Percentiles rank a stretch among this genome's conserved stretches.
phyloP scores from a whole-genome alignment of 2,888 invertebrate genomes.

The Calliphora vomitoria region DNA sequence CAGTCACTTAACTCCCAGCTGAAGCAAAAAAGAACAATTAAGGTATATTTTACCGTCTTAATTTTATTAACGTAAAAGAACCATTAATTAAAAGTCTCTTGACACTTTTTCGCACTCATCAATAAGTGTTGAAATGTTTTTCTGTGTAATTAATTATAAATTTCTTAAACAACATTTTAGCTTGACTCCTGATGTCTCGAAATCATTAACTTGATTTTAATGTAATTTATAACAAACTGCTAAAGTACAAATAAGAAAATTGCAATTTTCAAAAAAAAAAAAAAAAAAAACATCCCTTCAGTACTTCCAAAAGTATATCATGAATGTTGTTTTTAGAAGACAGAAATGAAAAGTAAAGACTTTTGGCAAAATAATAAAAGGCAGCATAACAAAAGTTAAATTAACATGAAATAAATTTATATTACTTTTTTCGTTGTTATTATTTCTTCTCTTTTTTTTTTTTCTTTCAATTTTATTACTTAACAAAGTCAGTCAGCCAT shows the following conservation, averaged over 20 bases:
- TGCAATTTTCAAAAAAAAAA: constrained; percentile 16
- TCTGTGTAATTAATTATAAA: constrained; percentile 50
- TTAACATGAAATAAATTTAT: constrained; percentile 57
- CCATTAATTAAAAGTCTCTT: constrained; percentile 47
- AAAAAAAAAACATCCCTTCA: background rate
- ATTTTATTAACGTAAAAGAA: constrained; percentile 25
- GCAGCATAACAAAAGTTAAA: constrained; percentile 43
- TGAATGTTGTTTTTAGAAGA: background rate
- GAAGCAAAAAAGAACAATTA: background rate
- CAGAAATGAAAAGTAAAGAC: background rate
- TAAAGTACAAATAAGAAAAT: background rate
- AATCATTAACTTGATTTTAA: constrained; percentile 15
- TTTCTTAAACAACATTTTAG: constrained; percentile 25
- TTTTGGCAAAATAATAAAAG: constrained; percentile 12
- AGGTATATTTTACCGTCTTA: background rate
- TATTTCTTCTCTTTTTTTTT: background rate
- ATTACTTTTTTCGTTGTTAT: background rate
- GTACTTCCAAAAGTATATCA: background rate
- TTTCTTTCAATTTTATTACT: constrained; percentile 22
- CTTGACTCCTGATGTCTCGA: background rate
- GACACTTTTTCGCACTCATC: constrained; percentile 33
- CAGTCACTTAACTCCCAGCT: too few species aligned
- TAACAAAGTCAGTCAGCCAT: constrained; percentile 11
- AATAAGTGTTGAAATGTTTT: constrained; percentile 52
- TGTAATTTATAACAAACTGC: constrained; percentile 1